Base-by-base conservation (phyloP, 92 coral and sea anemone genomes). In the Epizoanthus scotinus region DNA sequence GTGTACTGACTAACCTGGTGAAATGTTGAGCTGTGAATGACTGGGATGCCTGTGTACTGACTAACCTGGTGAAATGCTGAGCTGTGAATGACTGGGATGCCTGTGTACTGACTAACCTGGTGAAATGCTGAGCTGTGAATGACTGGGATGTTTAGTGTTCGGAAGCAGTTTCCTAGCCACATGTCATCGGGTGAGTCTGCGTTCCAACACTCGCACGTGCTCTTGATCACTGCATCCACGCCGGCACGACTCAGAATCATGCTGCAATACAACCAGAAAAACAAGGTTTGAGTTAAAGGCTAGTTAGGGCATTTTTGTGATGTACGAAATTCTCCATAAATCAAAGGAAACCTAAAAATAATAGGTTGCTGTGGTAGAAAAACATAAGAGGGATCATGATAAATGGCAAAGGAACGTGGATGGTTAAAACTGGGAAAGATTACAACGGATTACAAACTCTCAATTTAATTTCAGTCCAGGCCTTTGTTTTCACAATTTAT, bases 101-200 rank as follows among this genome's bases (percentile, higher is more conserved):
- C 19, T 22, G 5, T 27, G 21, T 9, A 59, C 27, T 6, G 9
- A 79, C 88, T 28, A 61, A 95, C 99, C 93, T 95, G 99, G 63
- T 95, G 99, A 78, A 95, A 95, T 15, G 94, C 94, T 4, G 99
- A 89, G 58, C 85, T 93, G 84, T 95, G 95, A 42, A 87, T 91
- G 12, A 94, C 71, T 19, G 94, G 96, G 67, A 95, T 73, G 25
- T 85, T 89, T 57, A 95, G 87, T 82, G 85, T 89, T 27, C 94
- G 91, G 79, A 90, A 95, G 79, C 99, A 95, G 87, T 87, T 86
- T 50, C 99, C 99, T 49, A 95, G 94, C 91, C 97, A 90, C 99
- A 95, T 95, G 60, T 95, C 99, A 55, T 95, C 99, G 3, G 99
- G 99, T 3, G 98, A 88, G 73, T 95, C 91, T 10, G 90, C 87